These are phyloP conservation scores for Anas platyrhynchos DNA, from an alignment of 2,113 vertebrate genomes.

Conservation along the genomic window DNA sequence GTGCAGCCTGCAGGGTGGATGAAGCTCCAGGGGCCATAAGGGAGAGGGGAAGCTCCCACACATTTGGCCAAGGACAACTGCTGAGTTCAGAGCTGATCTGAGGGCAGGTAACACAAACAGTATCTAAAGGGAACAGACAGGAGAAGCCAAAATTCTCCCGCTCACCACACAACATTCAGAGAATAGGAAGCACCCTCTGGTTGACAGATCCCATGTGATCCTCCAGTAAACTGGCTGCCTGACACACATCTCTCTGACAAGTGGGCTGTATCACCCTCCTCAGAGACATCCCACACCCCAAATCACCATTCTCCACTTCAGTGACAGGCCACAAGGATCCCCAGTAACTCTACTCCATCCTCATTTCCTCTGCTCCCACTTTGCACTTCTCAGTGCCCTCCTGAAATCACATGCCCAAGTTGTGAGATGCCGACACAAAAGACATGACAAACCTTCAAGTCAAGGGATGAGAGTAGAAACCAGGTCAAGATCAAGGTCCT, in stretches of 20 bases:
- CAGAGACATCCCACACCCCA: accelerated
- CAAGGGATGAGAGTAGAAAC: not conserved
- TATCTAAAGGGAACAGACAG: constrained; percentile 22
- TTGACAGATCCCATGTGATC: not conserved
- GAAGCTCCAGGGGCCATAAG: not conserved
- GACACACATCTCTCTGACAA: not conserved
- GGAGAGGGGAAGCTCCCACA: not conserved
- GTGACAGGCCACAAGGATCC: not conserved
- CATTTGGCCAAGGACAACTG: not conserved
- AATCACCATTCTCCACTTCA: not conserved
- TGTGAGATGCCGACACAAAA: not conserved
- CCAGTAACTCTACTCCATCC: not conserved
- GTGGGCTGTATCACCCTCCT: not conserved
- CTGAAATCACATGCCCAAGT: not conserved
- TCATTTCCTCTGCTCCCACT: not conserved
- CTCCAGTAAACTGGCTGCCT: not conserved
- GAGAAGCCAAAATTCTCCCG: not conserved
- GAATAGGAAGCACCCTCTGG: not conserved
- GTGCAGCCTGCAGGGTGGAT: not conserved
- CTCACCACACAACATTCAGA: constrained; percentile 4
- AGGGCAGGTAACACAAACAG: not conserved
- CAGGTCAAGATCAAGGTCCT: not conserved
- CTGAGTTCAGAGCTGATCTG: not conserved
- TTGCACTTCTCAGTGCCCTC: not conserved
- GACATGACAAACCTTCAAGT: not conserved